Percentiles rank a stretch among this genome's conserved stretches.
Conservation (phyloP, 53 echinoderm and acorn worm species). For the Astropecten irregularis region DNA sequence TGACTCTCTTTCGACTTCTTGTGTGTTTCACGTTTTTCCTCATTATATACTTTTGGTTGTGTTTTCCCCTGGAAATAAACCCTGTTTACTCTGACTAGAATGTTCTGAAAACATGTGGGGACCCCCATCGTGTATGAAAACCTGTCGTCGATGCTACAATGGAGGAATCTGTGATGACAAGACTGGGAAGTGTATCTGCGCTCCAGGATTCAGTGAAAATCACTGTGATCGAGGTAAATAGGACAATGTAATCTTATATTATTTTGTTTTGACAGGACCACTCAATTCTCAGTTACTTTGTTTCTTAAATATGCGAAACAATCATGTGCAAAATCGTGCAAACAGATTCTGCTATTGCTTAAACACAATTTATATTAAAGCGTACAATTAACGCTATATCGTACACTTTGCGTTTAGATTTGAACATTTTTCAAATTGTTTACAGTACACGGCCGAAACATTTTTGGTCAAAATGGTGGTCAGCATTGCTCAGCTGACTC, state of each 20-base stretch:
- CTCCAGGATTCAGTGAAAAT: slow-evolving; percentile 57
- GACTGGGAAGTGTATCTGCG: slow-evolving; percentile 48
- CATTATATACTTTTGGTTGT: neutral
- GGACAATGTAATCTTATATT: neutral
- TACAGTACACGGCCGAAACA: slow-evolving; percentile 36
- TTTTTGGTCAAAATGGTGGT: slow-evolving; percentile 5
- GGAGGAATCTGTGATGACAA: slow-evolving; percentile 72
- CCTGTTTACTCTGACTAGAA: no score
- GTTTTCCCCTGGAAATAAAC: no score
- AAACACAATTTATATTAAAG: no score
- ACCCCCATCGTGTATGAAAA: neutral
- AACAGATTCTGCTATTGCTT: no score
- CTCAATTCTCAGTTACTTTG: no score
- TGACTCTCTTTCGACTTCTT: no score
- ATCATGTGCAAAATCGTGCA: no score
- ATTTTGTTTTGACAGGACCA: no score
- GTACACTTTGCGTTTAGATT: neutral
- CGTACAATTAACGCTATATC: no score
- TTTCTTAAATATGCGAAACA: no score
- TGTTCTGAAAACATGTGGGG: slow-evolving; percentile 37
- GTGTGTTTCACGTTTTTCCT: no score
- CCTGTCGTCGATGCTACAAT: slow-evolving; percentile 69
- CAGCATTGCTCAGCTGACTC: neutral
- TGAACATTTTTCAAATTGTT: neutral
- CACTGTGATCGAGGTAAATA: slow-evolving; percentile 45